phyloP scores from a whole-genome alignment of 2,888 invertebrate genomes.

The Notodonta dromedarius region DNA sequence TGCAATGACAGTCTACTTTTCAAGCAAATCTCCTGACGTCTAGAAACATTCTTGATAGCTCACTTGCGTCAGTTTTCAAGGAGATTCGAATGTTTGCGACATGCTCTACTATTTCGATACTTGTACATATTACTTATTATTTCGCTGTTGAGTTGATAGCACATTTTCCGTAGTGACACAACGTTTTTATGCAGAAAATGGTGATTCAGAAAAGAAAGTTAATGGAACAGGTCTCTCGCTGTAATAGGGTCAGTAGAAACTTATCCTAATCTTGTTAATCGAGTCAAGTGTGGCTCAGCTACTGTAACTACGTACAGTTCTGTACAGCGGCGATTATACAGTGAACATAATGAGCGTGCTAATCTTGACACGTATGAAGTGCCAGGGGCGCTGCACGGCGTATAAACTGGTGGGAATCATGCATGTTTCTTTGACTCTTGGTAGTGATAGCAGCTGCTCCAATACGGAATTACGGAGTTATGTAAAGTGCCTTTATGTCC shows the following conservation, averaged over 20 bases:
- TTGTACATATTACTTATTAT: too few species aligned
- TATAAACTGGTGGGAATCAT: neutral
- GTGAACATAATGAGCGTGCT: slow-evolving; percentile 25
- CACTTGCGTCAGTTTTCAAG: neutral
- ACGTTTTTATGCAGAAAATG: neutral
- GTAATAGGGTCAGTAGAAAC: neutral
- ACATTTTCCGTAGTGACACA: neutral
- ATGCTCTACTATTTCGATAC: neutral
- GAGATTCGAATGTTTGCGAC: neutral
- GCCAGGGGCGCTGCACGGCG: neutral
- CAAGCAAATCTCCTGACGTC: slow-evolving; percentile 3
- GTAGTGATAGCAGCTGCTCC: neutral
- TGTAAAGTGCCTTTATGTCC: too few species aligned
- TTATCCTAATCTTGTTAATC: neutral
- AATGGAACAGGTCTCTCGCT: neutral
- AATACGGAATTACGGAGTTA: neutral
- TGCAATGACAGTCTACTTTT: neutral
- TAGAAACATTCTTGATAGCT: neutral
- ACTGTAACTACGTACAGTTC: neutral
- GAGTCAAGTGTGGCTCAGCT: neutral
- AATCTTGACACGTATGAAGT: slow-evolving; percentile 19
- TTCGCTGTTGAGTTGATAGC: too few species aligned
- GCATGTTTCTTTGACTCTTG: neutral
- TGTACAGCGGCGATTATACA: slow-evolving; percentile 15
- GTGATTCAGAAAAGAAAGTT: neutral